Evolutionary conservation across 1,140 invertebrate genomes (phyloP), one percentile per base, ranked within the genome.

Genomic region (Notospermus geniculatus): DNA sequence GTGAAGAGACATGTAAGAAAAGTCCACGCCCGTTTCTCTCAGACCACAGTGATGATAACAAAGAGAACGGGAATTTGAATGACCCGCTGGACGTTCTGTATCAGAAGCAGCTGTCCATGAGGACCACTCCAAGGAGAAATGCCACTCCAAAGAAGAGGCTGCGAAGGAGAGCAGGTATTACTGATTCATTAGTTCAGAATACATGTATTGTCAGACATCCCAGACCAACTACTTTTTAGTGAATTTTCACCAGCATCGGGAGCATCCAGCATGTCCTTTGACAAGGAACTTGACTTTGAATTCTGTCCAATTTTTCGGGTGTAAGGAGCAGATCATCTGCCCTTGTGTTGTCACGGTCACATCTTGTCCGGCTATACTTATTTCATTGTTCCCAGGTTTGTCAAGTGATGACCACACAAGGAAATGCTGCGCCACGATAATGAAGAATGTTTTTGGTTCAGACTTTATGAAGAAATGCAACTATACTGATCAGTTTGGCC

Each of bases 401-500:
- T 65, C 63, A 7, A 60, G 54, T 59, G 54, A 22, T 41, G 72
- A 73, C 54, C 70, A 73, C 25, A 56, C 65, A 0, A 59, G 69
- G 29, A 65, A 65, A 56, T 65, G 66, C 59, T 71, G 71, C 62
- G 67, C 67, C 29, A 56, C 65, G 22, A 63, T 76, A 2, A 54
- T 74, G 30, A 59, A 50, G 15, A 15, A 60, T 25, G 63, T 68
- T 30, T 65, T 69, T 57, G 54, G 59, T 27, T 11, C n/a, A 29
- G 19, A 63, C 23, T 52, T 32, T n/a, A 25, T 29, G 2, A 57
- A 60, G 29, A 45, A 58, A 23, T 13, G 50, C 1, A 41, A 52
- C 17, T 50, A 65, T 2, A 58, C 36, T 1, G 22, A 60, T 9
- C 71, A 74, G 60, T 74, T 76, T 66, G 74, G 74, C 13, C 56